Conservation (phyloP, 2,888 invertebrate species). For the Sinotaia quadrata region DNA sequence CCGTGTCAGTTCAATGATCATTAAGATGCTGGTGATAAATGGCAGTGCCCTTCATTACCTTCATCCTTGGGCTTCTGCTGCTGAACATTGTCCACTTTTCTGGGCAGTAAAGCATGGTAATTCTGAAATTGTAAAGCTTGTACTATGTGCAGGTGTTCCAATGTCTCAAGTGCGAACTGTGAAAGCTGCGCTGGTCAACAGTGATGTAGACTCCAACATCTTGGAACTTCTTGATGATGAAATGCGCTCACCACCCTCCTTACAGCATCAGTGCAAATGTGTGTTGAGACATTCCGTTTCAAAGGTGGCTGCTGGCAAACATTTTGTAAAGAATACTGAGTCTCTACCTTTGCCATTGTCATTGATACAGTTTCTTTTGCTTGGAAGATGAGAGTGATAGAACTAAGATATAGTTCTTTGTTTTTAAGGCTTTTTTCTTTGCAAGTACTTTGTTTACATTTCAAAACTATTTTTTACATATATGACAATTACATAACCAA, state of each 20-base stretch:
- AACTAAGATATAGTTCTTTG: background rate
- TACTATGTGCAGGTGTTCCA: slow-evolving; percentile 56
- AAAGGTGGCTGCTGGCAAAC: slow-evolving; percentile 52
- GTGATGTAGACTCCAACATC: slow-evolving; percentile 47
- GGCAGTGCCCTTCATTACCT: slow-evolving; percentile 59
- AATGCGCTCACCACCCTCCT: slow-evolving; percentile 50
- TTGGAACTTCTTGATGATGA: slow-evolving; percentile 52
- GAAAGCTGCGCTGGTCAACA: slow-evolving; percentile 50
- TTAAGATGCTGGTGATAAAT: slow-evolving; percentile 59
- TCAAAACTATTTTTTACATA: background rate
- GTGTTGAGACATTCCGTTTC: slow-evolving; percentile 50
- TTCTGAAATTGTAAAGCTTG: slow-evolving; percentile 56
- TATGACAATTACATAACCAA: background rate
- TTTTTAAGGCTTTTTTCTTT: background rate
- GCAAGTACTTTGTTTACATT: background rate
- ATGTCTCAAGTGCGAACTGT: slow-evolving; percentile 58
- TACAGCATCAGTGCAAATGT: slow-evolving; percentile 57
- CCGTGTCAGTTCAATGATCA: slow-evolving; percentile 60
- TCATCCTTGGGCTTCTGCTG: slow-evolving; percentile 51
- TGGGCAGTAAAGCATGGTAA: slow-evolving; percentile 63
- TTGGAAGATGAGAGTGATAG: slow-evolving; percentile 36
- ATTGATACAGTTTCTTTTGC: slow-evolving; percentile 55
- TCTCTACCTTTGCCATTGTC: slow-evolving; percentile 55
- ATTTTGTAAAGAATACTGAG: slow-evolving; percentile 51
- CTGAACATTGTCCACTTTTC: slow-evolving; percentile 59